Base-by-base conservation (phyloP, 2,888 invertebrate genomes). In the Drosophila atripex region DNA sequence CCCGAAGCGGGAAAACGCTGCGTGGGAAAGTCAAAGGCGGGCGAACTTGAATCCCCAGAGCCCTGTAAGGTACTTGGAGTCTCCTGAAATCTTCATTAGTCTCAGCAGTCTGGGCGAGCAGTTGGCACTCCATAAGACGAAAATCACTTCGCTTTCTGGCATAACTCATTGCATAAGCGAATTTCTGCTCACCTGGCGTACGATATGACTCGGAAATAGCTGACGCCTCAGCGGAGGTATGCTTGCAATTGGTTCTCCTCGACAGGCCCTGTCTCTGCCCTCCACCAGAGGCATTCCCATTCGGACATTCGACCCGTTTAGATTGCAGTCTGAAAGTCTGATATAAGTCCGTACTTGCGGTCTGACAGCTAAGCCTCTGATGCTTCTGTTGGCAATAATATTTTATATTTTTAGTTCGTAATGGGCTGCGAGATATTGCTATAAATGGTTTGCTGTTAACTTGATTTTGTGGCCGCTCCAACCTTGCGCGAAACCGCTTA, bases 11-110 rank as follows among this genome's bases (percentile, higher is more conserved):
- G 46, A 41, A 69, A 74, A 59, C 78, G 73, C 52, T 50, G 69
- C 86, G 78, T 82, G 88, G 86, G 83, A 82, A 87, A 80, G 69
- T 59, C 61, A 41, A 51, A 41, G 32, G 43, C 9, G 23, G 30
- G 58, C 70, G 57, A 56, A 50, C 70, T 47, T 52, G 51, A 32
- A 47, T 47, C 57, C 14, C 7, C 30, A 14, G 35, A 25, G 28
- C 35, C 49, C 46, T 51, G 35, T 9, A 25, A 21, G 21, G 2
- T 30, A 12, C 39, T 66, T 11, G 12, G 28, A 18, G 11, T 49
- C 16, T 9, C 28, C 38, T 50, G 47, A 51, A 30, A n/a, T 58
- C 35, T 61, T 63, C 63, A 72, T 59, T 69, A 30, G 52, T 51
- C 63, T 35, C 65, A 46, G 41, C 46, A 18, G 16, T 49, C 32